Conservation (phyloP, 2,797 vertebrate genomes). For the Enteromius anoplus region DNA sequence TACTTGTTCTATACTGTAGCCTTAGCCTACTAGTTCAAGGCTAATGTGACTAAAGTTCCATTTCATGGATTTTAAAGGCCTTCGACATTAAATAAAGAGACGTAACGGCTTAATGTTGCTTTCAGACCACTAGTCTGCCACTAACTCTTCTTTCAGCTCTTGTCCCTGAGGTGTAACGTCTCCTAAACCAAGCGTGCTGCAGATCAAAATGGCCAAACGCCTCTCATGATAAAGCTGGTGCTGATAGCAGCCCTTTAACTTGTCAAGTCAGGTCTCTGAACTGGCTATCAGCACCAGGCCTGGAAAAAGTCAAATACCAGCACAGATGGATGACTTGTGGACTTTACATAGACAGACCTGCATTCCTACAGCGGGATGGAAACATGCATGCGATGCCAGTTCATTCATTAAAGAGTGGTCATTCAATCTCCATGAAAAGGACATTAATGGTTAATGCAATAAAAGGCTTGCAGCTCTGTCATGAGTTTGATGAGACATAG, state of each 20-base stretch:
- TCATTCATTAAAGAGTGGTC: background rate
- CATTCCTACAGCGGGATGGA: conserved; percentile 35
- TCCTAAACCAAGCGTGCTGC: conserved; percentile 46
- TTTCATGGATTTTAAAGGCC: background rate
- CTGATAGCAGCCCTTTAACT: conserved; percentile 73
- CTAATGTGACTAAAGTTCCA: background rate
- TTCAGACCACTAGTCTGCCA: background rate
- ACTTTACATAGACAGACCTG: conserved; percentile 39
- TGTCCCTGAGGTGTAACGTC: conserved; percentile 40
- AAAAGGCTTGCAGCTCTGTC: background rate
- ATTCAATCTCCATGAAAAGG: conserved; percentile 6
- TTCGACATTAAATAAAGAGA: background rate
- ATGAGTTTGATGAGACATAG: background rate
- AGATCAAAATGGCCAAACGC: conserved; percentile 70
- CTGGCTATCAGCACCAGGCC: conserved; percentile 66
- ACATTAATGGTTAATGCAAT: background rate
- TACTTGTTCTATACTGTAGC: background rate
- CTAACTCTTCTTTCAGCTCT: background rate
- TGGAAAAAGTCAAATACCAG: conserved; percentile 72
- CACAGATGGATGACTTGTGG: conserved; percentile 55
- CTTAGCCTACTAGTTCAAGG: background rate
- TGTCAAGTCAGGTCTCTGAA: conserved; percentile 72
- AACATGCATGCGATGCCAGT: background rate
- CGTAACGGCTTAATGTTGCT: background rate
- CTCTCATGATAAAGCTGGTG: conserved; percentile 66